Percentiles rank a stretch among this genome's conserved stretches.
Conservation (phyloP, 2,113 vertebrate species). For the Amphilophus citrinellus region DNA sequence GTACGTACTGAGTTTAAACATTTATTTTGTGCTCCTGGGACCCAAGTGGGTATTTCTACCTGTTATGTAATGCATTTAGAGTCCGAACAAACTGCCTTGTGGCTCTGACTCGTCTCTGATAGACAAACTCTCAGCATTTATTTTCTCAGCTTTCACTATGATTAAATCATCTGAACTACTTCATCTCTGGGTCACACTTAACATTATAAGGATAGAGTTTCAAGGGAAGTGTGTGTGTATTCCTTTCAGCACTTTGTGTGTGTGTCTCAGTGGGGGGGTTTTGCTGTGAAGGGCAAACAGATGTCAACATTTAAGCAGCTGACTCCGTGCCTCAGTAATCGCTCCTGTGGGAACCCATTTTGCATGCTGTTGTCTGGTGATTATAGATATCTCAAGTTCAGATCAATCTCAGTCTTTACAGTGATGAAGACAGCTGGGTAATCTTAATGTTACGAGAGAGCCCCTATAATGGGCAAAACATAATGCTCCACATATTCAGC, state of each 20-base stretch:
- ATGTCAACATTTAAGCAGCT: slow-evolving; percentile 56
- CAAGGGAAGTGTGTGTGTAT: slow-evolving; percentile 1
- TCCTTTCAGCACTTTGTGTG: not conserved
- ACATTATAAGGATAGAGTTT: slow-evolving; percentile 18
- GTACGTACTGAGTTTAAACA: slow-evolving; percentile 33
- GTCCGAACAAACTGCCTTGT: not conserved
- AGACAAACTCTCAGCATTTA: not conserved
- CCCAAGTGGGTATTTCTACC: not conserved
- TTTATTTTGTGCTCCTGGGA: not conserved
- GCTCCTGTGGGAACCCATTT: slow-evolving; percentile 15
- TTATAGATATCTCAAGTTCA: slow-evolving; percentile 54
- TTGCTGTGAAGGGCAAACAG: slow-evolving; percentile 41
- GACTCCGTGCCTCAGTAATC: slow-evolving; percentile 6
- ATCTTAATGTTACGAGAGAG: not conserved
- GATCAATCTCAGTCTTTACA: slow-evolving; percentile 18
- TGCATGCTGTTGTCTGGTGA: slow-evolving; percentile 32
- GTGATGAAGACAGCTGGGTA: not conserved
- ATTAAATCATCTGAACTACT: slow-evolving; percentile 22
- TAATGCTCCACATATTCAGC: not conserved
- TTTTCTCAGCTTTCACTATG: not conserved
- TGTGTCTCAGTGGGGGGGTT: not conserved
- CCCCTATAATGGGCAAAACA: not conserved
- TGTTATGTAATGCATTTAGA: not conserved
- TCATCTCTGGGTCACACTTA: not conserved
- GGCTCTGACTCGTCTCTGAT: not conserved